Base-by-base conservation (phyloP, 1,140 invertebrate genomes). In the Drosophila nigromelanica region DNA sequence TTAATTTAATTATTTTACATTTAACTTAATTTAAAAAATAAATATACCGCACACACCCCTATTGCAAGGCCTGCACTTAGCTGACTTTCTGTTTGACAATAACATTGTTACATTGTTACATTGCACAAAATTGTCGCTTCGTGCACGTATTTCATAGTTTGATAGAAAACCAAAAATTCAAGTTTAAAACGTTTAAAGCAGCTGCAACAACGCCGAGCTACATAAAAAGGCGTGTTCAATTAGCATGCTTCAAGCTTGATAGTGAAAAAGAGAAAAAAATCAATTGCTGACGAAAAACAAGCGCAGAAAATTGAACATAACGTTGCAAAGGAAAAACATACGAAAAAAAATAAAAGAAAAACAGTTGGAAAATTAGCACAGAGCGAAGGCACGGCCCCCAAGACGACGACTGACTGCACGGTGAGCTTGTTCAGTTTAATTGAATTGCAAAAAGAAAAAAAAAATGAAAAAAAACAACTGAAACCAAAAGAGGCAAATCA, bases 161-260 rank as follows among this genome's bases (percentile, higher is more conserved):
- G n/a, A 42, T 54, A 21, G 50, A 42, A 58, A 72, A 68, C 27
- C 50, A 60, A 76, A 76, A 73, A 76, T 85, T 77, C 73, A 85
- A 85, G 80, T 85, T 85, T 60, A 77, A 79, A 89, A 45, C 82
- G 78, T 77, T 86, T 87, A 87, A 76, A 64, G 74, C 78, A 69
- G 58, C 64, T 73, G 70, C 55, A 15, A 35, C 60, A 35, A 24
- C 50, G 30, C n/a, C 12, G 61, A 66, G 72, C 68, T 74, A 86
- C 82, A 86, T 80, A 82, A 86, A 86, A 86, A 86, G 82, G 82
- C 82, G 82, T 86, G 82, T 86, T 86, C 82, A 87, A 86, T 86
- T 87, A 86, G 82, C 82, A 87, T 86, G 82, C 78, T 72, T 69
- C 70, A 72, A 81, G 75, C 80, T 68, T 56, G 73, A 83, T 80